Conservation (phyloP, 2,113 vertebrate species). For the Pedetes capensis region DNA sequence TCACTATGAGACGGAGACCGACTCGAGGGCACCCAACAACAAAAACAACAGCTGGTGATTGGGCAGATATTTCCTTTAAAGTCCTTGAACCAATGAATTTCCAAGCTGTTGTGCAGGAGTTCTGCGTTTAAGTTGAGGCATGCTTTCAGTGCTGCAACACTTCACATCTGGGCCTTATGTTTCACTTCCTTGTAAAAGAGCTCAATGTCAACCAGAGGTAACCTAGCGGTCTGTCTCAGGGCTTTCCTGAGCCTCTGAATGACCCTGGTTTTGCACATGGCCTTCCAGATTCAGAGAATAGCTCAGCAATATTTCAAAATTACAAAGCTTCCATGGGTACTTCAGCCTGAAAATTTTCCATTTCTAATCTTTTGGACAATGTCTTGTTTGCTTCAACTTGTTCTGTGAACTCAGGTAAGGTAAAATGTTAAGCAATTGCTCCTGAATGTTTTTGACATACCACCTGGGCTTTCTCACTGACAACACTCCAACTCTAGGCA, state of each 20-base stretch:
- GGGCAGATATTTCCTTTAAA: neutral
- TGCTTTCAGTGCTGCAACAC: neutral
- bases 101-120: neutral
- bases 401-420: neutral
- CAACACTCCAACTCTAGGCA: neutral
- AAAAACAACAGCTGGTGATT: too few relatives aligned
- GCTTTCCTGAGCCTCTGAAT: neutral
- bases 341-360: neutral
- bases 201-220: neutral
- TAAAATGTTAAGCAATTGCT: neutral
- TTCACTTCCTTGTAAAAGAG: neutral
- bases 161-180: neutral
- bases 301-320: neutral
- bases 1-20: too few relatives aligned
- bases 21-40: too few relatives aligned
- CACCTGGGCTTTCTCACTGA: neutral
- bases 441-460: neutral
- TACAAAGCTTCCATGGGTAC: neutral
- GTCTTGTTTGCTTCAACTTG: neutral
- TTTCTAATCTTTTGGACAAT: neutral
- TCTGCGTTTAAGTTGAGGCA: neutral
- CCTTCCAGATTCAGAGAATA: neutral
- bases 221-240: neutral
- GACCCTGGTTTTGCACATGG: neutral
- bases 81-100: neutral